phyloP scores from a whole-genome alignment of 2,113 vertebrate species.

The Xenopus borealis region DNA sequence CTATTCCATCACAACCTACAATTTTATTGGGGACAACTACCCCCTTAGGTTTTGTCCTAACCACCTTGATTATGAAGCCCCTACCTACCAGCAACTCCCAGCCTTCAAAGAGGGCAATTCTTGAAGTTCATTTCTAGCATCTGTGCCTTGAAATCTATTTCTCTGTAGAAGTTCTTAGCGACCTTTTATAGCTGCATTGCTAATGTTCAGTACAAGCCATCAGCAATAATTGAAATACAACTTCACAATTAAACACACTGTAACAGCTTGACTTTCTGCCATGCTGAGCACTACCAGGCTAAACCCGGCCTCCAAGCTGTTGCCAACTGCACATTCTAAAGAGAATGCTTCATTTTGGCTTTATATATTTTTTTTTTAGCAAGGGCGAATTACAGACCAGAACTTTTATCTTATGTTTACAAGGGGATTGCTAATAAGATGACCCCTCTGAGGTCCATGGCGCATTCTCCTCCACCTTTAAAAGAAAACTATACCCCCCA shows the following conservation, averaged over 20 bases:
- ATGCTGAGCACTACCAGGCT: neutral
- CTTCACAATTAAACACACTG: neutral
- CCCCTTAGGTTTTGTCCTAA: too few relatives aligned
- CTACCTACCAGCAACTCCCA: too few relatives aligned
- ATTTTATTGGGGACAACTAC: too few relatives aligned
- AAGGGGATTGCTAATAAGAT: too few relatives aligned
- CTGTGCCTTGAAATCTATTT: too few relatives aligned
- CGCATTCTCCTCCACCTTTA: neutral
- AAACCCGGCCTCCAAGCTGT: neutral
- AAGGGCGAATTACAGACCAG: neutral
- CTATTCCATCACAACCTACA: too few relatives aligned
- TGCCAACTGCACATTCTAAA: neutral
- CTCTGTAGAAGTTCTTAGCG: too few relatives aligned
- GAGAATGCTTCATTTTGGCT: neutral
- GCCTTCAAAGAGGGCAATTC: too few relatives aligned
- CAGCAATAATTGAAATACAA: conserved; percentile 22
- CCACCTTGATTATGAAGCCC: too few relatives aligned
- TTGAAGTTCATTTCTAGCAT: too few relatives aligned
- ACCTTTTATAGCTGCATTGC: neutral
- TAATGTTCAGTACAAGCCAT: conserved; percentile 17
- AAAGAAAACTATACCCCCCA: too few relatives aligned
- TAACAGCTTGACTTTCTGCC: conserved; percentile 1
- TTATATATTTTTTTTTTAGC: neutral
- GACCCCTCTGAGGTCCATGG: too few relatives aligned
- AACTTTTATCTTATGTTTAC: neutral